Conservation (phyloP, 2,888 invertebrate species). For the Eubasilissa splendida region DNA sequence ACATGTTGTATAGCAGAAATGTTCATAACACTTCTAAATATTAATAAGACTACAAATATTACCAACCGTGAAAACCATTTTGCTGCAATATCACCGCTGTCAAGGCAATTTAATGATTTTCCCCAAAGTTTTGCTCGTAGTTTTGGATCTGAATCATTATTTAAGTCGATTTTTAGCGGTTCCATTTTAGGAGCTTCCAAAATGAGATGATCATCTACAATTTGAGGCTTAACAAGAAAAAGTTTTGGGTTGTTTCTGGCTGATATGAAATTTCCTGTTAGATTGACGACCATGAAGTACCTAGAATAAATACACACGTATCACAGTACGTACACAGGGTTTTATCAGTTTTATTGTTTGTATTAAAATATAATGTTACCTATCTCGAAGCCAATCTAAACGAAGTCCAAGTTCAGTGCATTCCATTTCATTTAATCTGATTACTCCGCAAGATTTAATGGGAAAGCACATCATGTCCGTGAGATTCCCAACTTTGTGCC, state of each 20-base stretch:
- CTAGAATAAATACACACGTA: neutral
- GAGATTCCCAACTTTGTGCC: slow-evolving; percentile 74
- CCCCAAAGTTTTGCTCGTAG: slow-evolving; percentile 74
- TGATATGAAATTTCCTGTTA: slow-evolving; percentile 73
- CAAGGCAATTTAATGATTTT: slow-evolving; percentile 73
- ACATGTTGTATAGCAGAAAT: too few species aligned
- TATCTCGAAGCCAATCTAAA: slow-evolving; percentile 73
- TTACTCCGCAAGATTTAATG: slow-evolving; percentile 74
- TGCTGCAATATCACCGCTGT: slow-evolving; percentile 82
- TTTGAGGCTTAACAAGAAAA: slow-evolving; percentile 70
- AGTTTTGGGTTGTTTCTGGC: slow-evolving; percentile 73
- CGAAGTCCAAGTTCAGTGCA: slow-evolving; percentile 72
- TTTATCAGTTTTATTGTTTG: too few species aligned
- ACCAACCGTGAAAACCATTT: slow-evolving; percentile 80
- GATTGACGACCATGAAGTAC: slow-evolving; percentile 73
- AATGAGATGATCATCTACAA: slow-evolving; percentile 71
- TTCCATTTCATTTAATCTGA: slow-evolving; percentile 69
- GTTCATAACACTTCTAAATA: too few species aligned
- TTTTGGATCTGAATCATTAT: slow-evolving; percentile 52
- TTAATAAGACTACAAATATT: too few species aligned
- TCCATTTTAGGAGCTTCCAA: slow-evolving; percentile 74
- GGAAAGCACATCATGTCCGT: slow-evolving; percentile 73
- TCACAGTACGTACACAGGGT: too few species aligned
- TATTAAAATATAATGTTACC: slow-evolving; percentile 61
- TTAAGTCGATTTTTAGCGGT: slow-evolving; percentile 71